Conservation (phyloP, 2,888 invertebrate genomes). For the Quadroppia sp. region DNA sequence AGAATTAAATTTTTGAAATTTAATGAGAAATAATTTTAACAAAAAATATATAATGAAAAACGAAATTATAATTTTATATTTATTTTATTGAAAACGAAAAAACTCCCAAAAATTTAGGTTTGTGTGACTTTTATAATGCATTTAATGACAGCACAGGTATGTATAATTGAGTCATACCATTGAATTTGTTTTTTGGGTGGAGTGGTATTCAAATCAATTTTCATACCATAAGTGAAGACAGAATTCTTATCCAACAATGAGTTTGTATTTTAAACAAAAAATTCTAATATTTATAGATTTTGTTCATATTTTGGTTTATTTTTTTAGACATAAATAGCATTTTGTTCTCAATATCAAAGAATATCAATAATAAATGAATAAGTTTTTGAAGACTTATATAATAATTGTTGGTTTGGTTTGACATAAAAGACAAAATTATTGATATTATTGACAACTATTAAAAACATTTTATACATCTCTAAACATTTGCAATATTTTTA, state of each 20-base stretch:
- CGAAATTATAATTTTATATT: neutral
- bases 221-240: neutral
- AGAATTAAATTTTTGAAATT: too few relatives aligned
- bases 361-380: neutral
- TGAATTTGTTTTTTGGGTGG: neutral
- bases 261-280: neutral
- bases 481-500: neutral
- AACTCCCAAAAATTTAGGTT: neutral
- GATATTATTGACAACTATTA: neutral
- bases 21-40: too few relatives aligned
- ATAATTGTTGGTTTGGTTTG: neutral
- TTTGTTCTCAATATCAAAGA: conserved; percentile 13
- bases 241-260: neutral
- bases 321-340: neutral
- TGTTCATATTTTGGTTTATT: neutral
- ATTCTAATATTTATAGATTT: conserved; percentile 1
- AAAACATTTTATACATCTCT: conserved; percentile 9
- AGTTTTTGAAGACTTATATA: neutral
- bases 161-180: neutral
- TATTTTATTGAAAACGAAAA: neutral
- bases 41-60: too few relatives aligned
- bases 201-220: neutral
- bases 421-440: conserved; percentile 16
- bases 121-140: conserved; percentile 1
- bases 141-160: neutral